phyloP scores from a whole-genome alignment of 2,797 vertebrate species.

The Chiropotes sagulatus region DNA sequence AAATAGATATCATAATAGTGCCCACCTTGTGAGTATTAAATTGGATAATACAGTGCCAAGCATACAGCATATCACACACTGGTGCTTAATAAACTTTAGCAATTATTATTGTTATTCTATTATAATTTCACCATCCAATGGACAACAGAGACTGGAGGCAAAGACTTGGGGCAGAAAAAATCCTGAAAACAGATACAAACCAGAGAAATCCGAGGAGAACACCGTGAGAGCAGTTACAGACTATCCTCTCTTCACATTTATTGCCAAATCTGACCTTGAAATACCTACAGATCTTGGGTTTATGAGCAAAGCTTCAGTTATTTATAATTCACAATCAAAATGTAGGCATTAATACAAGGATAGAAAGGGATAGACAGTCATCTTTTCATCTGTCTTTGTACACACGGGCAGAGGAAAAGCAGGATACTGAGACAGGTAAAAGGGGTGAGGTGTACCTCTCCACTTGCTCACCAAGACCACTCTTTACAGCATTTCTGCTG shows the following conservation, averaged over 20 bases:
- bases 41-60: neutral
- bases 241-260: neutral
- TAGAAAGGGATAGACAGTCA: neutral
- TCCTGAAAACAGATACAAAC: neutral
- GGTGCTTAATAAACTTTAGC: neutral
- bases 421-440: neutral
- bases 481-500: neutral
- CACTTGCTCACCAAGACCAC: neutral
- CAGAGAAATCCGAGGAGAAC: neutral
- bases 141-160: neutral
- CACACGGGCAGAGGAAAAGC: neutral
- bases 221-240: neutral
- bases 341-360: neutral
- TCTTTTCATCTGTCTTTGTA: neutral
- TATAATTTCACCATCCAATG: neutral
- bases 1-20: neutral
- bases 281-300: neutral
- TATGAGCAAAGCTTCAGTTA: neutral
- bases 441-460: neutral
- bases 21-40: neutral
- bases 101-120: neutral
- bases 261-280: neutral
- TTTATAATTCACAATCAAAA: neutral
- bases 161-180: neutral
- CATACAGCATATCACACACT: neutral